Evolutionary conservation across 2,113 vertebrate species (phyloP).

Genomic region (Cygnus buccinator): DNA sequence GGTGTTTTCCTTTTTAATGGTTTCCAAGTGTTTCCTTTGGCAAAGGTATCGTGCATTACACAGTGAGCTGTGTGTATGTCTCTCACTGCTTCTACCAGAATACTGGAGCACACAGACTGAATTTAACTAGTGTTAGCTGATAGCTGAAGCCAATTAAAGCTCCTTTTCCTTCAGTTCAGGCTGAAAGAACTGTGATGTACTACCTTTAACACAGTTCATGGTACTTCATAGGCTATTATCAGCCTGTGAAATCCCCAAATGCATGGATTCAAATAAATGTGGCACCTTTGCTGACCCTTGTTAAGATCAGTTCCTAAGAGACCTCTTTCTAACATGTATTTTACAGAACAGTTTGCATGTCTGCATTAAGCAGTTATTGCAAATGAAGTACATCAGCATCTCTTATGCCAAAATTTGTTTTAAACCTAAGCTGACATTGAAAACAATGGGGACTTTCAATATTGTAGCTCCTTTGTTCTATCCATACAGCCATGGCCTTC

Average conservation of each 20-base stretch:
- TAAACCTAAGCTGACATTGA: neutral
- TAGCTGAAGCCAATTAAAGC: neutral
- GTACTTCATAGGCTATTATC: neutral
- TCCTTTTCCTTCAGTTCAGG: neutral
- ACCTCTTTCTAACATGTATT: neutral
- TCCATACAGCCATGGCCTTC: neutral
- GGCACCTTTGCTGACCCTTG: neutral
- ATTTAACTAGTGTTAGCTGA: neutral
- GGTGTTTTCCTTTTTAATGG: accelerated
- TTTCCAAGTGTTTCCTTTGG: neutral
- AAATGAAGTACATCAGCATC: neutral
- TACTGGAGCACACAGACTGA: neutral
- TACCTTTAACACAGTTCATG: neutral
- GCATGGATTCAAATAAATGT: neutral
- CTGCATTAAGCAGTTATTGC: neutral
- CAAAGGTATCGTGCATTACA: neutral
- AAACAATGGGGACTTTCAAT: neutral
- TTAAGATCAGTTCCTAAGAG: neutral
- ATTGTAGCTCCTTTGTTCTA: neutral
- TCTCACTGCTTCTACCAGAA: neutral
- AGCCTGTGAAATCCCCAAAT: neutral
- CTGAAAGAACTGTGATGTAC: neutral
- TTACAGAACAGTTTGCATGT: neutral
- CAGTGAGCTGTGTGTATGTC: neutral
- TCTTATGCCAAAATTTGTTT: neutral